These are phyloP conservation scores for Procambarus clarkii DNA, from an alignment of 1,140 invertebrate species.

Conservation along the genomic window DNA sequence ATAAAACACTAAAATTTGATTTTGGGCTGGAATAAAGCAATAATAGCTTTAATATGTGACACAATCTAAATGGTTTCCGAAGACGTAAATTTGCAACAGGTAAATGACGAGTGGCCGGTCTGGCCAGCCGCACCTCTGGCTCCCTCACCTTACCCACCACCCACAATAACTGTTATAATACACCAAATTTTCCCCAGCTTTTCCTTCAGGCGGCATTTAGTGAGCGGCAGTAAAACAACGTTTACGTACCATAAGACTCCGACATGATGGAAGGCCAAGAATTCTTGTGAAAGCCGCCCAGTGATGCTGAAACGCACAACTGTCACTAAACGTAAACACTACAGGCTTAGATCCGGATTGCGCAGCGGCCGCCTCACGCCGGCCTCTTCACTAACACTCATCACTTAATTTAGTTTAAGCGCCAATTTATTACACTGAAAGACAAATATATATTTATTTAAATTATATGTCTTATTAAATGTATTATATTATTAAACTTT, in stretches of 20 bases:
- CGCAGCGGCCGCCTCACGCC: no score
- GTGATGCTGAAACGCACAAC: neutral
- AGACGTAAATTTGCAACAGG: neutral
- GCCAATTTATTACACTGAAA: no score
- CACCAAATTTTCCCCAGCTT: neutral
- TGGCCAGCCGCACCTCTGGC: neutral
- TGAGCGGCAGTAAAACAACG: neutral
- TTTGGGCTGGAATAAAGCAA: no score
- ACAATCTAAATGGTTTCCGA: no score
- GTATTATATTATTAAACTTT: no score
- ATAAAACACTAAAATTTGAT: no score
- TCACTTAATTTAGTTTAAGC: no score
- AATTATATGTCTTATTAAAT: no score
- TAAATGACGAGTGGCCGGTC: neutral
- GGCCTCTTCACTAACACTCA: no score
- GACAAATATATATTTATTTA: no score
- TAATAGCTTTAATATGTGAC: no score
- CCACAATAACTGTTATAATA: neutral
- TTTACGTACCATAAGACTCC: neutral
- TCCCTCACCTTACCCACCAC: neutral
- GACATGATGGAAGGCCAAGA: neutral
- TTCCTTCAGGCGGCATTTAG: neutral
- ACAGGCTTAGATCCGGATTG: neutral
- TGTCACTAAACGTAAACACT: slow-evolving; percentile 7
- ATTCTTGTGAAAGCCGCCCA: neutral